Conservation (phyloP, 2,888 invertebrate species). For the Odiellus spinosus region DNA sequence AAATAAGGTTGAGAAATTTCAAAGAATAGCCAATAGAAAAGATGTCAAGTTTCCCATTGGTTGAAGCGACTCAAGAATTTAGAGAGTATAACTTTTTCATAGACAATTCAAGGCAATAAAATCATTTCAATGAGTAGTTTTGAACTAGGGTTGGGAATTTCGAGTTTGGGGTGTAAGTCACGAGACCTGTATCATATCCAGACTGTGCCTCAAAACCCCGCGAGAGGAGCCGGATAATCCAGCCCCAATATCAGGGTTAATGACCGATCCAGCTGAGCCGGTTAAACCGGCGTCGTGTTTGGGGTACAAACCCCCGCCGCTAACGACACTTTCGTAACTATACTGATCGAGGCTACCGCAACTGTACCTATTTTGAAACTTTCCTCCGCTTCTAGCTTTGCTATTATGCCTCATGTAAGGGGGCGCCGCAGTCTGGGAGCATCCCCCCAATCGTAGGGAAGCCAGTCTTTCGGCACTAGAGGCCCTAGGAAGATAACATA, state of each 20-base stretch:
- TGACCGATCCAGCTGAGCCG: slow-evolving; percentile 2
- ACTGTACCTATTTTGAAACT: slow-evolving; percentile 17
- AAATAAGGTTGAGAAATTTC: no score
- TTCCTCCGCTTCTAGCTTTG: not conserved
- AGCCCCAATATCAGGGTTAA: slow-evolving; percentile 1
- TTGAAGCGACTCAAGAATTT: no score
- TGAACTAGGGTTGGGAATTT: no score
- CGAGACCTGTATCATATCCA: slow-evolving; percentile 14
- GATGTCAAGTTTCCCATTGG: no score
- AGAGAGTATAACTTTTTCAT: no score
- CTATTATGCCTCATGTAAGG: slow-evolving; percentile 7
- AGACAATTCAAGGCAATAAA: no score
- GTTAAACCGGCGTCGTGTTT: slow-evolving; percentile 10
- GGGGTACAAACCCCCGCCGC: slow-evolving; percentile 1
- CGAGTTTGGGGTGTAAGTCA: no score
- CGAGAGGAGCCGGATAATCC: slow-evolving; percentile 5
- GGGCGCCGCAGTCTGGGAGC: not conserved
- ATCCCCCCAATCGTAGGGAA: no score
- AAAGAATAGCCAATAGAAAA: no score
- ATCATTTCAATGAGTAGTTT: no score
- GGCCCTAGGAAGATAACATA: slow-evolving; percentile 7
- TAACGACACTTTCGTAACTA: slow-evolving; percentile 4
- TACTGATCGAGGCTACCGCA: slow-evolving; percentile 18
- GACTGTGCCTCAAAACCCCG: slow-evolving; percentile 12
- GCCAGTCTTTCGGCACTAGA: not conserved